Base-by-base conservation (phyloP, 2,888 invertebrate genomes). In the Priocnemis perturbator region DNA sequence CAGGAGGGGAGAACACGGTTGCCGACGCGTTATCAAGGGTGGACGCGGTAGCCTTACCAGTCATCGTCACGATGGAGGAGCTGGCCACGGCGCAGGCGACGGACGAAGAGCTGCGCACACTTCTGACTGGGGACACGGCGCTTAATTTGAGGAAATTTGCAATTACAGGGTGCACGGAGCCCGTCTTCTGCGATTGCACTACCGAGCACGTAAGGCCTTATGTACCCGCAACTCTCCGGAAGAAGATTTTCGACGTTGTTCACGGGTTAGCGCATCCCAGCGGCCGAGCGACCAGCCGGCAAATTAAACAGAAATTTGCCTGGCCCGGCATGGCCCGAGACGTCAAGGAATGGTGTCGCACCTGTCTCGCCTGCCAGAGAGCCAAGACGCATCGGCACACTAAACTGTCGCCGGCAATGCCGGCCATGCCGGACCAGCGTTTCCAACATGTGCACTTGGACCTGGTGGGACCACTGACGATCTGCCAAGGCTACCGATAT, bases 381-480 rank as follows among this genome's bases (percentile, higher is more conserved):
- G 69, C 88, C 0, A 66, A 0, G n/a, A n/a, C n/a, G n/a, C n/a
- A n/a, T n/a, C n/a, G n/a, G n/a, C n/a, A n/a, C n/a, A n/a, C n/a
- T n/a, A 69, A 86, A 4, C 87, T n/a, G n/a, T n/a, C n/a, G n/a
- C n/a, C n/a, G n/a, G 86, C 66, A 75, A 72, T 4, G 66, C n/a
- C n/a, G 61, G 55, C 53, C 77, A 71, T 73, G 7, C 58, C 76
- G 0, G 56, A 57, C 9, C 19, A 19, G 84, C 58, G 20, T 60
- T 88, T 90, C 73, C 73, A 80, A 7, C 87, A 89, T 69, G 76
- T 89, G 14, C 88, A 90, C 75, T 80, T 90, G 3, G 89, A 26
- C 26, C 7, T 26, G 3, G 26, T 26, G 26, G 26, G 26, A 26
- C 26, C 26, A 9, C n/a, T n/a, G n/a, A n/a, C n/a, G n/a, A n/a